Base-by-base conservation (phyloP, 2,797 vertebrate genomes). In the Argya squamiceps region DNA sequence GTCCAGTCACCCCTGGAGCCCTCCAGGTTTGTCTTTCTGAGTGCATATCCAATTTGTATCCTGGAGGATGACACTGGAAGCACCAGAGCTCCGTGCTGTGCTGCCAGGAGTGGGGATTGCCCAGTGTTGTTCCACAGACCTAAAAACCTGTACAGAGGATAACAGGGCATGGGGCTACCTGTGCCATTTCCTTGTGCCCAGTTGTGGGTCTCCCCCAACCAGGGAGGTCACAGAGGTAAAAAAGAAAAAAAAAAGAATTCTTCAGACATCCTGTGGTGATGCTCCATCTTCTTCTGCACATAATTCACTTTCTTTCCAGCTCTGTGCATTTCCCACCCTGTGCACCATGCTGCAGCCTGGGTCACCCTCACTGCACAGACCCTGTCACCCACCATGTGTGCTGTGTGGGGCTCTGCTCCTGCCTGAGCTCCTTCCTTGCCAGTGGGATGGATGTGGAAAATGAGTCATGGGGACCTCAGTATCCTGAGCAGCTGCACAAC, bases 161-260 rank as follows among this genome's bases (percentile, higher is more conserved):
- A 84, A 6, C 18, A 17, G 58, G 32, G 24, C 60, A 9, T 0
- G 0, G 32, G 36, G 7, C 4, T 29, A 39, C 44, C 53, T 2
- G 0, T 39, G 36, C 21, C 19, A 36, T 59, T 47, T 41, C 32
- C 64, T 41, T 62, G 55, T 55, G 50, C 39, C 19, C 29, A 53
- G 32, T 9, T 64, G 29, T 0, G 0, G 15, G 5, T 32, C 8
- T 17, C 12, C 6, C 18, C 5, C 8, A 8, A 1, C 3, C 53
- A 39, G 24, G 3, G 37, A 56, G 19, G 16, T 46, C 36, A 64
- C 3, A 64, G 39, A 27, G 26, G 26, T 47, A 27, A 76, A 75
- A 84, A 39, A 56, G 9, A 62, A 71, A 47, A 55, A 29, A 15
- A 32, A 15, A 3, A 1, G n/a, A 37, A 64, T 71, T 80, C n/a